Base-by-base conservation (phyloP, 2,797 vertebrate genomes). In the Thalassophryne amazonica region DNA sequence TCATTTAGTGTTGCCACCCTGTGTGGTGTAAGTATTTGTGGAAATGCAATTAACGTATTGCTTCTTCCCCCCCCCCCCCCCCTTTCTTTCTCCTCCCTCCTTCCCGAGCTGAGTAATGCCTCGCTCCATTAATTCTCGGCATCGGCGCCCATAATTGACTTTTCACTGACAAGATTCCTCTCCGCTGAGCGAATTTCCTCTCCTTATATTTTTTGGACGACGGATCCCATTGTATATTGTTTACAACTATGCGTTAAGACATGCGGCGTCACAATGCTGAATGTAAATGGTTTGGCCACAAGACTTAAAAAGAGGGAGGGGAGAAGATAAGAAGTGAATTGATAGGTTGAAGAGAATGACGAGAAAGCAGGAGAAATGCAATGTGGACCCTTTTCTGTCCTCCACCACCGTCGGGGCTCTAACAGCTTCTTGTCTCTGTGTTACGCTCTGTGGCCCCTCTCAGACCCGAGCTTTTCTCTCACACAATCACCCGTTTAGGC, bases 51-150 rank as follows among this genome's bases (percentile, higher is more conserved):
- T 91, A 91, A 89, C 79, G 68, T 73, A 80, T 76, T 73, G 62
- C 67, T 70, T 80, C 76, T 76, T 67, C n/a, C n/a, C n/a, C n/a
- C n/a, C n/a, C n/a, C n/a, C n/a, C n/a, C n/a, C 77, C 43, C 60
- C 69, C 42, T 30, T 56, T 73, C 77, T 55, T 65, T 13, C 79
- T 78, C 73, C 71, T 80, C 69, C 62, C 79, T 85, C 75, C 86
- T 75, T 77, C 75, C 89, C 81, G 85, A 88, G 87, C 84, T 80
- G 84, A 88, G 85, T 89, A 88, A 90, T 82, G 87, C 83, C 66
- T 60, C 80, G 89, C 85, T 87, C 90, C 86, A 91, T 92, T 92
- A 92, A 90, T 89, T 88, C 88, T 83, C 82, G 62, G 81, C 86
- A 80, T 87, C 67, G 86, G 80, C 61, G 60, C 62, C 82, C 74